Evolutionary conservation across 2,797 vertebrate species (phyloP).

Genomic region (Enteromius afrohamiltoni): DNA sequence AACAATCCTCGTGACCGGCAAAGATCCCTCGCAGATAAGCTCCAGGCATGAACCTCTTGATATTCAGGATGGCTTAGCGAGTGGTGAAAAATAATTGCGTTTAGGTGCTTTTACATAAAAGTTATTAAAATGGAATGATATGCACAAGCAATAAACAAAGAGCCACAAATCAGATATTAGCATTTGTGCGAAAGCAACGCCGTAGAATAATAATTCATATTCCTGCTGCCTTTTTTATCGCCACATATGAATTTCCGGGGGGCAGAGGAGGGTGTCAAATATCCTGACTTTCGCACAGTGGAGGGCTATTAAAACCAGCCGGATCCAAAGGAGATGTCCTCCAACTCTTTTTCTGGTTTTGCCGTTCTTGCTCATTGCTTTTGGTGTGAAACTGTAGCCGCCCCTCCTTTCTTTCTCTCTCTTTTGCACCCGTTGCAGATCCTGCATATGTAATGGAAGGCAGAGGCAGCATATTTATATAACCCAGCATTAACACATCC

Average conservation of each 20-base stretch:
- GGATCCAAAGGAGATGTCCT: slow-evolving; percentile 18
- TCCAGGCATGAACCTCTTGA: slow-evolving; percentile 37
- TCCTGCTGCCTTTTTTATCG: slow-evolving; percentile 24
- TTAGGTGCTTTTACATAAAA: slow-evolving; percentile 61
- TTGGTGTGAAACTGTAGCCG: not conserved
- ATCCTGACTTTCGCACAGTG: slow-evolving; percentile 34
- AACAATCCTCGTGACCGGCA: not conserved
- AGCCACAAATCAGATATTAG: slow-evolving; percentile 57
- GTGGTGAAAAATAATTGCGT: slow-evolving; percentile 57
- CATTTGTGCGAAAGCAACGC: slow-evolving; percentile 16
- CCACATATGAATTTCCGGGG: slow-evolving; percentile 49
- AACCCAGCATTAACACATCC: slow-evolving; percentile 37
- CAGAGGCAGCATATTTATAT: slow-evolving; percentile 32
- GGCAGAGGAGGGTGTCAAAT: slow-evolving; percentile 47
- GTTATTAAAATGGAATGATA: slow-evolving; percentile 57
- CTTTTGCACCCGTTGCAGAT: slow-evolving; percentile 18
- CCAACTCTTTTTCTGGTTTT: slow-evolving; percentile 21
- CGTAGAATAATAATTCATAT: slow-evolving; percentile 52
- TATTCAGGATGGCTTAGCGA: slow-evolving; percentile 44
- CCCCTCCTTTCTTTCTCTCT: not conserved
- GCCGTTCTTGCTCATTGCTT: slow-evolving; percentile 15
- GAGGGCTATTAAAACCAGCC: slow-evolving; percentile 54
- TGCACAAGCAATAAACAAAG: slow-evolving; percentile 58
- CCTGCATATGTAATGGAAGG: slow-evolving; percentile 41
- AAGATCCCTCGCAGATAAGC: slow-evolving; percentile 38